These are phyloP conservation scores for Pachymerium ferrugineum DNA, from an alignment of 2,888 invertebrate genomes.

Conservation along the genomic window DNA sequence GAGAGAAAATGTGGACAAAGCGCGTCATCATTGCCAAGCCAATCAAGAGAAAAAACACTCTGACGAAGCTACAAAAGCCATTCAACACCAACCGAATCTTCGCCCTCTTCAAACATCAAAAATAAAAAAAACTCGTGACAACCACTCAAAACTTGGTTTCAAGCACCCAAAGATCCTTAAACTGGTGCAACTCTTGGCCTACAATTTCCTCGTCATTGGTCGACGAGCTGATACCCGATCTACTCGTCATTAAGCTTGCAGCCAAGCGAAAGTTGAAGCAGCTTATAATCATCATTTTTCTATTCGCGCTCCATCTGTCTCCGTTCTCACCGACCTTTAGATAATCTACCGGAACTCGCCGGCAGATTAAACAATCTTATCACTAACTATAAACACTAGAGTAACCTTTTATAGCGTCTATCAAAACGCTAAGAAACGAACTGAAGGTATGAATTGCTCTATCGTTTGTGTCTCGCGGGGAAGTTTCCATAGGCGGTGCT, in stretches of 20 bases:
- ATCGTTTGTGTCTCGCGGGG: not conserved
- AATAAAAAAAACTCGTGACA: no score
- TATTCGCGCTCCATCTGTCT: conserved; percentile 13
- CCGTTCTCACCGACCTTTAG: conserved; percentile 3
- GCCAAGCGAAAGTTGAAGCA: conserved; percentile 13
- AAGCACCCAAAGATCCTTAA: not conserved
- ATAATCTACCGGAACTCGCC: conserved; percentile 1
- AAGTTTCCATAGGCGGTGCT: not conserved
- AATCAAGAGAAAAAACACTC: not conserved
- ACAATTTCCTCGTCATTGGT: not conserved
- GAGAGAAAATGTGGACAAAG: not conserved
- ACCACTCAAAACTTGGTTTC: no score
- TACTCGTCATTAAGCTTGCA: not conserved
- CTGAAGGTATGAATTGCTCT: no score
- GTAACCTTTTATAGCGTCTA: not conserved
- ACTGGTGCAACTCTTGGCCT: not conserved
- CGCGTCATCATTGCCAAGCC: not conserved
- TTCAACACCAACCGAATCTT: not conserved
- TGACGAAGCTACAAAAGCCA: not conserved
- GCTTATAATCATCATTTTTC: conserved; percentile 12
- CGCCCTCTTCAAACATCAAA: not conserved
- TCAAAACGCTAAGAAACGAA: not conserved
- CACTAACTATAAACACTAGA: not conserved
- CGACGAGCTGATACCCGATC: not conserved
- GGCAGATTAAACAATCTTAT: conserved; percentile 3